A percentile compares a stretch with the other conserved stretches of the same genome.
Evolutionary conservation across 2,888 invertebrate species (phyloP).

Genomic region (Lepidocyrtinus sp.): DNA sequence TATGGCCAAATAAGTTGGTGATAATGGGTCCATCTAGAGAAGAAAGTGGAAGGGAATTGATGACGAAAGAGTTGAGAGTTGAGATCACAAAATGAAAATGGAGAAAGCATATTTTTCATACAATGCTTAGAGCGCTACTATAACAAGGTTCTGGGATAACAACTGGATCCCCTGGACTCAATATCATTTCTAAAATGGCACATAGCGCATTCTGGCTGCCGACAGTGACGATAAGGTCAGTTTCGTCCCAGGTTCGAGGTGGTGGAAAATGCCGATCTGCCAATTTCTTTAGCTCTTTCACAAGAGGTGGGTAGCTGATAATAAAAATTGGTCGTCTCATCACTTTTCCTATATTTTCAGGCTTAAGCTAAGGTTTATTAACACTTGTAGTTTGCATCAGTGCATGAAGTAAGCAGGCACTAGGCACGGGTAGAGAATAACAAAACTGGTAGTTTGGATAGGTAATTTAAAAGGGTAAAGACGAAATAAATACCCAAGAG

Average conservation of each 20-base stretch:
- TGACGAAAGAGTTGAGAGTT: background rate
- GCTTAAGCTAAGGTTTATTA: too few relatives aligned
- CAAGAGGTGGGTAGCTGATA: constrained; percentile 76
- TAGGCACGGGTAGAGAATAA: too few relatives aligned
- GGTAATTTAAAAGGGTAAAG: background rate
- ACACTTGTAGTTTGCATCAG: background rate
- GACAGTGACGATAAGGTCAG: constrained; percentile 78
- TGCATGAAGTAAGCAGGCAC: too few relatives aligned
- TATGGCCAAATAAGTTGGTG: constrained; percentile 79
- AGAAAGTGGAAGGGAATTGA: background rate
- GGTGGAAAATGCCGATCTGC: constrained; percentile 80
- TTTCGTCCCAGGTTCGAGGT: constrained; percentile 74
- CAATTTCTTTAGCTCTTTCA: constrained; percentile 78
- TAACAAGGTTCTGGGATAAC: constrained; percentile 82
- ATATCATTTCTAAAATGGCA: constrained; percentile 81
- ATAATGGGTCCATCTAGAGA: constrained; percentile 79
- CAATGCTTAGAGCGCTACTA: constrained; percentile 80
- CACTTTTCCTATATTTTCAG: too few relatives aligned
- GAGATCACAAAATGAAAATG: background rate
- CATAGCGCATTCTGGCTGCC: constrained; percentile 86
- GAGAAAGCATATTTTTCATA: constrained; percentile 73
- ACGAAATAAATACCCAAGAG: constrained; percentile 77
- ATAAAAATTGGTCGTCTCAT: too few relatives aligned
- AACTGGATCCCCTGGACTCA: constrained; percentile 81
- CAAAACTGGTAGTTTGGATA: background rate